Evolutionary conservation across 1,140 invertebrate species (phyloP).

Genomic region (Dreissena polymorpha): DNA sequence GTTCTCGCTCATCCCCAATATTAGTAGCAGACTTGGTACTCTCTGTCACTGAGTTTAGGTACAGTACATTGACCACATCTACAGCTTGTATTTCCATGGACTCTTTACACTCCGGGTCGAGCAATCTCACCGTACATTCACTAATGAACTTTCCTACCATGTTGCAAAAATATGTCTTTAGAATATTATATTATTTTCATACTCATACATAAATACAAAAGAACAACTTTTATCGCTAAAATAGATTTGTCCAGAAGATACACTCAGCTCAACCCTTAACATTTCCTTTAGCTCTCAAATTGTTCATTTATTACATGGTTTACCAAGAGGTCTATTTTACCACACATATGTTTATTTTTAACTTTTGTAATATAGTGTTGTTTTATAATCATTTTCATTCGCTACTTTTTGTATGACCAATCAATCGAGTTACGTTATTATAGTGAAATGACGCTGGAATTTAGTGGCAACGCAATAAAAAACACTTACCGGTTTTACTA

Average conservation of each 20-base stretch:
- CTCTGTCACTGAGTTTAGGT: conserved; percentile 80
- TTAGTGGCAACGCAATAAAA: too few relatives aligned
- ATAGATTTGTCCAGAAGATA: conserved; percentile 35
- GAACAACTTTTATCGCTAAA: not conserved
- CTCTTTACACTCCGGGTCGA: conserved; percentile 90
- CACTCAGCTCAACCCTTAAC: not conserved
- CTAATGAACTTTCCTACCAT: conserved; percentile 83
- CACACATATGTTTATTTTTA: too few relatives aligned
- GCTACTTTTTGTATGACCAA: conserved; percentile 75
- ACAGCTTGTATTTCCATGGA: conserved; percentile 83
- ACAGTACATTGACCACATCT: conserved; percentile 84
- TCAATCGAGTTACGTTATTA: too few relatives aligned
- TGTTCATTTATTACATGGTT: conserved; percentile 58
- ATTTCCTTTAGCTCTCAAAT: too few relatives aligned
- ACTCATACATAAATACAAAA: too few relatives aligned
- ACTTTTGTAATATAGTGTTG: conserved; percentile 74
- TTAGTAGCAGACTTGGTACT: conserved; percentile 56
- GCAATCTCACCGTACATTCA: conserved; percentile 85
- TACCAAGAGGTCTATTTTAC: too few relatives aligned
- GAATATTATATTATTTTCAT: too few relatives aligned
- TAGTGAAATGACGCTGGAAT: too few relatives aligned
- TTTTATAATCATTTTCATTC: too few relatives aligned
- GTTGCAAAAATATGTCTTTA: not conserved
- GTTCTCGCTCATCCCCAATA: conserved; percentile 3
- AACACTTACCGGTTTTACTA: conserved; percentile 81